Base-by-base conservation (phyloP, 2,888 invertebrate genomes). In the Ommatoiulus sabulosus region DNA sequence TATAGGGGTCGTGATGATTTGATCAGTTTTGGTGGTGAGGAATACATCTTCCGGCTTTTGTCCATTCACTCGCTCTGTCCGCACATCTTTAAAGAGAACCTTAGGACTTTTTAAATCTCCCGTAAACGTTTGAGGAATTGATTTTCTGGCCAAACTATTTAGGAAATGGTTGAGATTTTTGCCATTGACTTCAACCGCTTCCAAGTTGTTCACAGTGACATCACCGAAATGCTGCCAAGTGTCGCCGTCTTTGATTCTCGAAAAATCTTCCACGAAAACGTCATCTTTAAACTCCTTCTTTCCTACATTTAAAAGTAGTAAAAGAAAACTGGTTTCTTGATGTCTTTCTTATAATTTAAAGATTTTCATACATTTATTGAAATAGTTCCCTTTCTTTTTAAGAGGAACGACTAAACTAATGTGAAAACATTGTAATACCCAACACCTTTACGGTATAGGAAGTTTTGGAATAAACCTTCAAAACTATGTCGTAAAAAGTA, bases 21-120 rank as follows among this genome's bases (percentile, higher is more conserved):
- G 87, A 52, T 87, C 52, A 24, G 87, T 87, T n/a, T 87, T 87
- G 6, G 57, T 57, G 24, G 87, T 87, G 48, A 87, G 52, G 87
- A 10, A 87, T 8, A 57, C n/a, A 52, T 87, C 87, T 10, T 87
- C 87, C 35, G 52, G 48, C 12, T 24, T 48, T 24, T 24, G 20
- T 20, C 87, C 87, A 87, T 48, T 52, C 7, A 46, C 43, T 17
- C 35, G 46, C 8, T 87, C 52, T 20, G 57, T 57, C 17, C 17
- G 10, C 10, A 87, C 24, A n/a, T 87, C 52, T 24, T 87, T 87
- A 52, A 87, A 87, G 35, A 87, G 2, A 10, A 20, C n/a, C 52
- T 87, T 57, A 24, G 17, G 0, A 15, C 48, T 20, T 15, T 52
- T 48, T 15, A 87, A 87, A 7, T 20, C 20, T n/a, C 87, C 87